Evolutionary conservation across 2,797 vertebrate species (phyloP).

Genomic region (Poecilia gillii): DNA sequence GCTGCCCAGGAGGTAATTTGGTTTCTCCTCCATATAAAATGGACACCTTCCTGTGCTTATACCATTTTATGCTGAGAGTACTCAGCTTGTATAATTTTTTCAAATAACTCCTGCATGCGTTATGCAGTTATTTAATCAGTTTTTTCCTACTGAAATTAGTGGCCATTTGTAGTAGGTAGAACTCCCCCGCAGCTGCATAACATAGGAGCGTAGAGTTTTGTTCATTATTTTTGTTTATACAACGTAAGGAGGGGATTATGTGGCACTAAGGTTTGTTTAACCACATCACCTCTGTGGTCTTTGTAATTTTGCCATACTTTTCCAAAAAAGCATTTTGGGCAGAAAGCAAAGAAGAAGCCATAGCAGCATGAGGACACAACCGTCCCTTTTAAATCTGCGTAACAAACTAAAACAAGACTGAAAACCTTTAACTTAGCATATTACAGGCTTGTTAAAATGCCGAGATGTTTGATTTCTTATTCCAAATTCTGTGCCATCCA

Average conservation of each 20-base stretch:
- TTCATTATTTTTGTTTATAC: background rate
- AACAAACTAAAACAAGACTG: background rate
- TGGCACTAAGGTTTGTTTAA: background rate
- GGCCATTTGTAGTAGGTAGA: background rate
- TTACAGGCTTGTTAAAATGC: conserved; percentile 2
- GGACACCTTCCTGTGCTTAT: background rate
- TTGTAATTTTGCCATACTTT: background rate
- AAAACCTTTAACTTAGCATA: background rate
- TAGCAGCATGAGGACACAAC: background rate
- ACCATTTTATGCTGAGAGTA: background rate
- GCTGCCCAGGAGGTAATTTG: background rate
- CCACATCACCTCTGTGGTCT: background rate
- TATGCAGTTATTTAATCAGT: background rate
- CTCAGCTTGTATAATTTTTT: background rate
- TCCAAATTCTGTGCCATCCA: conserved; percentile 33
- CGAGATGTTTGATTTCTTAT: conserved; percentile 37
- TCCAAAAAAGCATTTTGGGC: background rate
- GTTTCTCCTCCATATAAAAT: background rate
- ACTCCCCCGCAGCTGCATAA: background rate
- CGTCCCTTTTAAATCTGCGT: background rate
- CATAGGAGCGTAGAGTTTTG: background rate
- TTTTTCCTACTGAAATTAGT: background rate
- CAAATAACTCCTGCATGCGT: background rate
- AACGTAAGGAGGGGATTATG: background rate
- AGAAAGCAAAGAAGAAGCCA: background rate